phyloP scores from a whole-genome alignment of 37 sponge, comb jelly and placozoan species.

The Geodia barretti region DNA sequence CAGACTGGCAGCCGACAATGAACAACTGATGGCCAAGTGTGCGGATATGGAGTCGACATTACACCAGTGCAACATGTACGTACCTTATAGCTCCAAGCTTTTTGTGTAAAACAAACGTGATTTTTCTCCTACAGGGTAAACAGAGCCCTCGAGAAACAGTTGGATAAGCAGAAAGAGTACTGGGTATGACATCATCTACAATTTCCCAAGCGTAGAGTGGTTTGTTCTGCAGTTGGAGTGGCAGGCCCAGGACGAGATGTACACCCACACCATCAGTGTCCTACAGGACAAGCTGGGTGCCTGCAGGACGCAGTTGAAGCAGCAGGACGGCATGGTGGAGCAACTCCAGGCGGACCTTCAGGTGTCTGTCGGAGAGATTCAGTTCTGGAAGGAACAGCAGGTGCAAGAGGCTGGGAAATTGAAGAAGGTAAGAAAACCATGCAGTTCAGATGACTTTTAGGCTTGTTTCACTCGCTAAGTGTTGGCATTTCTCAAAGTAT shows the following conservation, averaged over 20 bases:
- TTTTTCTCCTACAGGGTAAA: not conserved
- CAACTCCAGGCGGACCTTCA: slow-evolving; percentile 26
- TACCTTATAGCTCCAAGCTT: not conserved
- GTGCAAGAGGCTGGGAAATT: slow-evolving; percentile 14
- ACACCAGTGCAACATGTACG: not conserved
- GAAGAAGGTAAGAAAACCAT: slow-evolving; percentile 17
- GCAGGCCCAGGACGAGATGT: slow-evolving; percentile 13
- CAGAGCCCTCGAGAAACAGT: not conserved
- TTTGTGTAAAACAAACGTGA: not conserved
- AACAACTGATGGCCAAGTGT: not conserved
- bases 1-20: slow-evolving; percentile 14
- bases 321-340: slow-evolving; percentile 19
- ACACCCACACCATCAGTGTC: not conserved
- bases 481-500: not conserved
- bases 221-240: not conserved
- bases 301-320: slow-evolving; percentile 11
- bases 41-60: not conserved
- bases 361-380: slow-evolving; percentile 10
- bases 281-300: slow-evolving; percentile 40
- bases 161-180: slow-evolving; percentile 2
- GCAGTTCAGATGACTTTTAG: too few relatives aligned
- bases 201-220: too few relatives aligned
- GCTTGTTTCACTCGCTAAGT: too few relatives aligned
- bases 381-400: slow-evolving; percentile 37
- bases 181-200: too few relatives aligned